Evolutionary conservation across 1,140 invertebrate genomes (phyloP).

Genomic region (Ganaspis sp.): DNA sequence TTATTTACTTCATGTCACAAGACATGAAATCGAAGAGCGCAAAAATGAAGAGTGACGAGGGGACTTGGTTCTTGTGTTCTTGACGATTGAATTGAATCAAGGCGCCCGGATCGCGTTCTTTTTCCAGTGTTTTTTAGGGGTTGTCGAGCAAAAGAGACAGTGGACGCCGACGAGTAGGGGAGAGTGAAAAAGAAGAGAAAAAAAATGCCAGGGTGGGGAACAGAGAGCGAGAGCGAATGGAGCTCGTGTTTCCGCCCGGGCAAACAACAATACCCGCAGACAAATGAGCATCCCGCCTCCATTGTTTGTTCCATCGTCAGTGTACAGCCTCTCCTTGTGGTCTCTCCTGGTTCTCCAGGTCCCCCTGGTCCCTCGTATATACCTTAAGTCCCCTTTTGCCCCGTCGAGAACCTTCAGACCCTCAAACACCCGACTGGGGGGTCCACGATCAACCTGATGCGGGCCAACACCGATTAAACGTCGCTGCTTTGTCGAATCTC

Average conservation of each 20-base stretch:
- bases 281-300: constrained; percentile 77
- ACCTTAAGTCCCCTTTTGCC: constrained; percentile 30
- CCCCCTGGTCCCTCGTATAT: constrained; percentile 40
- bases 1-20: too few species aligned
- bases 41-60: not conserved
- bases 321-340: constrained; percentile 53
- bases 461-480: constrained; percentile 72
- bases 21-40: too few species aligned
- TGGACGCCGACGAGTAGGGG: constrained; percentile 39
- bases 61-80: not conserved
- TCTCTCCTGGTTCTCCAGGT: constrained; percentile 47
- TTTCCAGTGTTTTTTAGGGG: constrained; percentile 18
- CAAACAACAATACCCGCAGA: constrained; percentile 75
- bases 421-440: constrained; percentile 63
- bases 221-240: constrained; percentile 52
- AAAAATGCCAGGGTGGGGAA: constrained; percentile 46
- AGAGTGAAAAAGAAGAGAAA: constrained; percentile 38
- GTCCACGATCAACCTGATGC: constrained; percentile 74
- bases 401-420: constrained; percentile 45
- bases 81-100: constrained; percentile 24
- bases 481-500: constrained; percentile 70
- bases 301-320: constrained; percentile 74
- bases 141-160: constrained; percentile 37
- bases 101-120: constrained; percentile 18
- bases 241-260: constrained; percentile 73